These are phyloP conservation scores for Sitobion miscanthi DNA, from an alignment of 1,140 invertebrate genomes.

Conservation along the genomic window DNA sequence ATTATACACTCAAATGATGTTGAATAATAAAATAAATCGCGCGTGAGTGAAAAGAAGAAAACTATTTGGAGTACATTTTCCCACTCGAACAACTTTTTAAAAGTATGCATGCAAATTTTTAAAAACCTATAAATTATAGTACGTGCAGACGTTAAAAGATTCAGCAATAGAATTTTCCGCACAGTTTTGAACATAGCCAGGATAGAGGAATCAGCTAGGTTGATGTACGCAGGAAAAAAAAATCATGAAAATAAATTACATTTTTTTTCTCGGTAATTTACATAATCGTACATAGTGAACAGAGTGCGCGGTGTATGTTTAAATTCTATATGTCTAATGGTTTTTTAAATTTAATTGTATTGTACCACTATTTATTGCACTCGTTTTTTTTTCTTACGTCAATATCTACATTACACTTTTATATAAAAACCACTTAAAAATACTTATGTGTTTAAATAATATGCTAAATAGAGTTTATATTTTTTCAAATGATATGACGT, in stretches of 20 bases:
- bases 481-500: not conserved
- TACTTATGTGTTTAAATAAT: not conserved
- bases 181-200: not conserved
- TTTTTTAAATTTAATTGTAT: not conserved
- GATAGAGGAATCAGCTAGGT: not conserved
- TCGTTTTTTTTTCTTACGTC: not conserved
- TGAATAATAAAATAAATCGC: not conserved
- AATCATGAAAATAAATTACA: not conserved
- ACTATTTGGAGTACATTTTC: not conserved
- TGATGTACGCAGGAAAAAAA: not conserved
- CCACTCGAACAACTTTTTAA: not conserved
- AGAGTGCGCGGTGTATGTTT: not conserved
- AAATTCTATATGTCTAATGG: not conserved
- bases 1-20: not conserved
- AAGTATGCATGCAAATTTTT: not conserved
- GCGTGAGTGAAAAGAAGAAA: not conserved
- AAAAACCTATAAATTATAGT: not conserved
- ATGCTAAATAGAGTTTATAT: not conserved
- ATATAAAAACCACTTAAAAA: conserved; percentile 12
- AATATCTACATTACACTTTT: not conserved
- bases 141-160: not conserved
- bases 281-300: not conserved
- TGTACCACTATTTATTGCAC: not conserved
- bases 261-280: not conserved
- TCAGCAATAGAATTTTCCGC: not conserved